Evolutionary conservation across 2,113 vertebrate genomes (phyloP).

Genomic region (Antigone vipio): DNA sequence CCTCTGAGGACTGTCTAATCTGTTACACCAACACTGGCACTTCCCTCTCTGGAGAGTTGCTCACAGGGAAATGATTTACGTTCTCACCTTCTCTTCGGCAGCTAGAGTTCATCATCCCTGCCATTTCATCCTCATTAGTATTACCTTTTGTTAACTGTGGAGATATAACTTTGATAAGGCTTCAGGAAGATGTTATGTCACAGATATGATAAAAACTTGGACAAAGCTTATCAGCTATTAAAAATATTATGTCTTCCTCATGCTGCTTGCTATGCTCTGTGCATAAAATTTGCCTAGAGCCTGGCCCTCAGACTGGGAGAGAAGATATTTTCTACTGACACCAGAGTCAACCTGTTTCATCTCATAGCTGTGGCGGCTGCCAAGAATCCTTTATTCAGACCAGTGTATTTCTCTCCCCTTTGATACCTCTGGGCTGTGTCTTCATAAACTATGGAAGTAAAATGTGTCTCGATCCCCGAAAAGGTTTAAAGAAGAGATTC

Average conservation of each 20-base stretch:
- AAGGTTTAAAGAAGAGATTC: constrained; percentile 3
- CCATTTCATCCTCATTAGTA: background rate
- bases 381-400: background rate
- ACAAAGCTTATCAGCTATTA: background rate
- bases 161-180: background rate
- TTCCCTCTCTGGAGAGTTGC: background rate
- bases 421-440: background rate
- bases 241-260: background rate
- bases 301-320: background rate
- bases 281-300: background rate
- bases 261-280: background rate
- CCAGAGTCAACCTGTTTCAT: background rate
- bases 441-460: constrained; percentile 15
- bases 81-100: background rate
- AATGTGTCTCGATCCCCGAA: background rate
- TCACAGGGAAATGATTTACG: background rate
- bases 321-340: background rate
- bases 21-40: background rate
- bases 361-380: background rate
- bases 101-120: background rate
- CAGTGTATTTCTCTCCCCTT: background rate
- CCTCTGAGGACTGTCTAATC: background rate
- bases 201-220: background rate
- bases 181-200: background rate
- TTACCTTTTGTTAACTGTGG: background rate